Conservation (phyloP, 2,113 vertebrate genomes). For the Labeo catla region DNA sequence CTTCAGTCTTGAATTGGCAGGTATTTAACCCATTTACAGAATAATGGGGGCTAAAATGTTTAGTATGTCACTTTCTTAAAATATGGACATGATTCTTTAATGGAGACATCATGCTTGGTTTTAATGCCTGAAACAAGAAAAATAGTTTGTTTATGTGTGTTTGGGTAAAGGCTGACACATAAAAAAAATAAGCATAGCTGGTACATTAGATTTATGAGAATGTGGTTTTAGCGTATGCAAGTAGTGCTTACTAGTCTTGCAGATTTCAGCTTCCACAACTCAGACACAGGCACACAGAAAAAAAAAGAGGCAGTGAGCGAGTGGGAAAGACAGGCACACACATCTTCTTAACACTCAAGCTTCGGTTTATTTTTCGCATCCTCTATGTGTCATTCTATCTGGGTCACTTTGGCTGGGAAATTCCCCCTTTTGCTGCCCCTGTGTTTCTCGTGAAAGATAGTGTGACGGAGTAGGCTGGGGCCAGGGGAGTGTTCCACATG, state of each 20-base stretch:
- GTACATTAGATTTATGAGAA: constrained; percentile 19
- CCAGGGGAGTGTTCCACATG: constrained; percentile 2
- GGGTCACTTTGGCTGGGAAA: constrained; percentile 57
- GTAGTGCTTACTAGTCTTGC: constrained; percentile 18
- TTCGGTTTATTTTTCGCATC: constrained; percentile 44
- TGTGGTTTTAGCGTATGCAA: neutral
- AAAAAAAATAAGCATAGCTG: neutral
- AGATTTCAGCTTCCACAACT: neutral
- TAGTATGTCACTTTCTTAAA: constrained; percentile 28
- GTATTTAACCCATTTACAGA: neutral
- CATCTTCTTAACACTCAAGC: constrained; percentile 41
- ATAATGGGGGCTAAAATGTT: constrained; percentile 30
- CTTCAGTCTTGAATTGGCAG: constrained; percentile 34
- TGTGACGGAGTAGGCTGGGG: constrained; percentile 9
- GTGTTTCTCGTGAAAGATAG: constrained; percentile 24
- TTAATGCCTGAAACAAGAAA: constrained; percentile 2
- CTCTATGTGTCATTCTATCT: constrained; percentile 57
- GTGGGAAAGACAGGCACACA: constrained; percentile 23
- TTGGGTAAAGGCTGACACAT: constrained; percentile 40
- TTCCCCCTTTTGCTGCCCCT: constrained; percentile 51
- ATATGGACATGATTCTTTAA: constrained; percentile 36
- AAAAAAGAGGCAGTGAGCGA: neutral
- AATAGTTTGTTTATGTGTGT: neutral
- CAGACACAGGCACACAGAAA: neutral
- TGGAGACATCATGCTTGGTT: neutral